Percentiles rank a stretch among this genome's conserved stretches.
These are phyloP conservation scores for Rhea pennata DNA, from an alignment of 2,113 vertebrate genomes.

Conservation along the genomic window DNA sequence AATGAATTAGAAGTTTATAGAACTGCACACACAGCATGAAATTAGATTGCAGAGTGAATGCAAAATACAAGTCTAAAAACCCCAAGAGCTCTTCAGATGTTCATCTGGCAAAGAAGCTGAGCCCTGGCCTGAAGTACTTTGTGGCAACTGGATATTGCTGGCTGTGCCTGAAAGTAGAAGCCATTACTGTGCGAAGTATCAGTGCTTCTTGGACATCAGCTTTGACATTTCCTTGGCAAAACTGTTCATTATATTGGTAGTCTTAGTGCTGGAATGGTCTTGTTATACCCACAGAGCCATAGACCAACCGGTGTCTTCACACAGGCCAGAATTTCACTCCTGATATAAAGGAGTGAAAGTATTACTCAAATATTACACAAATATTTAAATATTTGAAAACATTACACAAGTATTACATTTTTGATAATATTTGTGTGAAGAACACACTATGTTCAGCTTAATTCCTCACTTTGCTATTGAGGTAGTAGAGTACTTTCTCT, in stretches of 20 bases:
- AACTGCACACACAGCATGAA: background rate
- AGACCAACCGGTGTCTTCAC: background rate
- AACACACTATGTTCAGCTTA: background rate
- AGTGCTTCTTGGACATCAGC: background rate
- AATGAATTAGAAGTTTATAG: background rate
- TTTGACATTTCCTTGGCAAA: background rate
- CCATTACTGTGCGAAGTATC: accelerated
- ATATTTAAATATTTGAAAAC: background rate
- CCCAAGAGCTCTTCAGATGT: background rate
- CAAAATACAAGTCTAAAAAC: background rate
- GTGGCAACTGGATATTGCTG: background rate
- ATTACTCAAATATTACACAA: background rate
- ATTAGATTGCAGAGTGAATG: background rate
- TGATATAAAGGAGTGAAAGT: background rate
- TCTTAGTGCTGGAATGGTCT: background rate
- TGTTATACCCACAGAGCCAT: background rate
- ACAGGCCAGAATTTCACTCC: background rate
- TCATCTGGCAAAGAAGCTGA: background rate
- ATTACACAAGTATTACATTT: background rate
- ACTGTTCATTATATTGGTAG: accelerated
- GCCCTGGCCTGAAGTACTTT: background rate
- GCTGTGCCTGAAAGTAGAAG: background rate
- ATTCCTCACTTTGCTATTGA: background rate
- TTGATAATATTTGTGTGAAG: background rate
- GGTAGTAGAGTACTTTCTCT: background rate